A percentile compares a stretch with the other conserved stretches of the same genome.
phyloP scores from a whole-genome alignment of 2,797 vertebrate genomes.

The Enteromius treurensis region DNA sequence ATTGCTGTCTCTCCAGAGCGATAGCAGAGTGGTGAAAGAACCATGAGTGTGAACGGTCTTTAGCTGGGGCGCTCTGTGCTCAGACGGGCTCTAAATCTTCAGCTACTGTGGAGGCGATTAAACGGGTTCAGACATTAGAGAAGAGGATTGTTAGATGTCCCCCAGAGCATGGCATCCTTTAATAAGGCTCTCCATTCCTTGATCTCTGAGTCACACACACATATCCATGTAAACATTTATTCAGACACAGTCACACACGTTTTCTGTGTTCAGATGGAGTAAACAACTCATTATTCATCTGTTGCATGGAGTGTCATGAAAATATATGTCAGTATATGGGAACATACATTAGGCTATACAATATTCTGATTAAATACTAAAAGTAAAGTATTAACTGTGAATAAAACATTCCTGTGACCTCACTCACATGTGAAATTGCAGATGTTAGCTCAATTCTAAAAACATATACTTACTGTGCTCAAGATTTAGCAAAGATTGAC shows the following conservation, averaged over 20 bases:
- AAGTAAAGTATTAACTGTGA: background rate
- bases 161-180: slow-evolving; percentile 30
- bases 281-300: background rate
- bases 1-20: slow-evolving; percentile 5
- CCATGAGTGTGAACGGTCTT: background rate
- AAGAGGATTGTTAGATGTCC: slow-evolving; percentile 34
- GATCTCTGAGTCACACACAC: slow-evolving; percentile 30
- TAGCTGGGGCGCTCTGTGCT: background rate
- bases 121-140: slow-evolving; percentile 10
- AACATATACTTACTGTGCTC: background rate
- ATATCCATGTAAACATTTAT: slow-evolving; percentile 16
- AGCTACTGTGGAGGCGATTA: slow-evolving; percentile 22
- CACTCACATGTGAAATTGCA: slow-evolving; percentile 29
- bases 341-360: no score
- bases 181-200: slow-evolving; percentile 11
- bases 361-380: background rate
- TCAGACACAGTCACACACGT: slow-evolving; percentile 29
- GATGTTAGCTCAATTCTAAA: slow-evolving; percentile 1
- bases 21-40: background rate
- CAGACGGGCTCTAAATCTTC: slow-evolving; percentile 13
- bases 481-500: slow-evolving; percentile 4
- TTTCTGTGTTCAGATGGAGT: background rate
- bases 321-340: background rate
- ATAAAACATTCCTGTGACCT: background rate
- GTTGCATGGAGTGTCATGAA: background rate